Conservation (phyloP, 2,888 invertebrate species). For the Mesochorus sp. region DNA sequence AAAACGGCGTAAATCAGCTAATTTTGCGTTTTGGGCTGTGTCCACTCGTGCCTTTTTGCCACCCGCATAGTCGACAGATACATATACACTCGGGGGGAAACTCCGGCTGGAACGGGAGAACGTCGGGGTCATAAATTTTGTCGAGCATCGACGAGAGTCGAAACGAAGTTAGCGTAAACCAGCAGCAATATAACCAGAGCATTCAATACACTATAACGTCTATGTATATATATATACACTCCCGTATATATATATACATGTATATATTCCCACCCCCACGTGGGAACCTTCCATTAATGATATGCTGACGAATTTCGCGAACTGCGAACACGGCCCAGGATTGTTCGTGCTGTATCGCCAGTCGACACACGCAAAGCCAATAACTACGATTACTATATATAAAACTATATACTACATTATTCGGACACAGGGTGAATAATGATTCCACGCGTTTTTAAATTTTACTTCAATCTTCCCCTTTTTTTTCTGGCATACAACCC, state of each 20-base stretch:
- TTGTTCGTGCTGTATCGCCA: too few relatives aligned
- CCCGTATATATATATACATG: background rate
- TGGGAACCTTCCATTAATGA: slow-evolving; percentile 59
- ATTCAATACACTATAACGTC: background rate
- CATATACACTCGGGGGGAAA: background rate
- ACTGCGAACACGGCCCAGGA: slow-evolving; percentile 34
- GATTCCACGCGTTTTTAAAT: too few relatives aligned
- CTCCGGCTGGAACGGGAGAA: background rate
- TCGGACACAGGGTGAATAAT: too few relatives aligned
- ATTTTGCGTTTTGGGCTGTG: background rate
- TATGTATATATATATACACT: too few relatives aligned
- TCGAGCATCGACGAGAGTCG: slow-evolving; percentile 44
- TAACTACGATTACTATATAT: too few relatives aligned
- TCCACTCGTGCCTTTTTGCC: background rate
- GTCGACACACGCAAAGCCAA: too few relatives aligned
- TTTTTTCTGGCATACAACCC: too few relatives aligned
- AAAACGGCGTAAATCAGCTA: background rate
- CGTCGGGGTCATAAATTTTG: slow-evolving; percentile 46
- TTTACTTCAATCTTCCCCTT: too few relatives aligned
- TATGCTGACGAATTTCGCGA: slow-evolving; percentile 58
- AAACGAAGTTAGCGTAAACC: slow-evolving; percentile 59
- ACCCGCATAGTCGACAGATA: background rate
- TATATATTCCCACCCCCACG: too few relatives aligned
- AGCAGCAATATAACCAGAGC: slow-evolving; percentile 4
- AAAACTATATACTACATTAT: background rate